Evolutionary conservation across 2,888 invertebrate genomes (phyloP).

Genomic region (Stegophylla sp.): DNA sequence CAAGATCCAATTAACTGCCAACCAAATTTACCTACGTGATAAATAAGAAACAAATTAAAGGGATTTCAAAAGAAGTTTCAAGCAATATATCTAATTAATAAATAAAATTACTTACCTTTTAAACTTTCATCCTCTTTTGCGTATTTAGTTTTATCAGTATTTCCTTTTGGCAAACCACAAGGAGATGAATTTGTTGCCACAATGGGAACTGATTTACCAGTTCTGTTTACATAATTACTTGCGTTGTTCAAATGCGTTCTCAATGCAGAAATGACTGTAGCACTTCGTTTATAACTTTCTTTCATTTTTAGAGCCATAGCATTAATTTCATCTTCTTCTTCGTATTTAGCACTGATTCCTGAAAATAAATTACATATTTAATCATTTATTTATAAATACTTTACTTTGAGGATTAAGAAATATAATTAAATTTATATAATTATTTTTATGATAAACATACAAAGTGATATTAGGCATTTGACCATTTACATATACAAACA

Average conservation of each 20-base stretch:
- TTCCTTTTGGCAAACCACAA: not conserved
- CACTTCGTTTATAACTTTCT: constrained; percentile 36
- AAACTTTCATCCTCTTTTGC: not conserved
- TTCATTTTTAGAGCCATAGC: constrained; percentile 85
- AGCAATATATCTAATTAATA: too few species aligned
- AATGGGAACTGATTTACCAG: constrained; percentile 6
- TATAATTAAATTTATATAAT: too few species aligned
- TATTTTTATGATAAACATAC: too few species aligned
- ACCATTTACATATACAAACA: too few species aligned
- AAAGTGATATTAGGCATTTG: too few species aligned
- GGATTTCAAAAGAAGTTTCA: not conserved
- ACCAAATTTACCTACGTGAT: constrained; percentile 73
- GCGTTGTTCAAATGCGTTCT: constrained; percentile 70
- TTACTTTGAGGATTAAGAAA: too few species aligned
- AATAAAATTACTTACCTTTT: constrained; percentile 2
- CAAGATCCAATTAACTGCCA: constrained; percentile 88
- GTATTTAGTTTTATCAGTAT: not conserved
- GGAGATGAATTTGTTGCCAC: not conserved
- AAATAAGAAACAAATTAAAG: constrained; percentile 19
- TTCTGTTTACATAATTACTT: constrained; percentile 43
- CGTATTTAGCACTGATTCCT: constrained; percentile 67
- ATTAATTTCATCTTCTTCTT: constrained; percentile 84
- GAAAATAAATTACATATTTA: not conserved
- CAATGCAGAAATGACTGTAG: not conserved
- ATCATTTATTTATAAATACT: too few species aligned